phyloP scores from a whole-genome alignment of 2,113 vertebrate species.

The Stercorarius parasiticus region DNA sequence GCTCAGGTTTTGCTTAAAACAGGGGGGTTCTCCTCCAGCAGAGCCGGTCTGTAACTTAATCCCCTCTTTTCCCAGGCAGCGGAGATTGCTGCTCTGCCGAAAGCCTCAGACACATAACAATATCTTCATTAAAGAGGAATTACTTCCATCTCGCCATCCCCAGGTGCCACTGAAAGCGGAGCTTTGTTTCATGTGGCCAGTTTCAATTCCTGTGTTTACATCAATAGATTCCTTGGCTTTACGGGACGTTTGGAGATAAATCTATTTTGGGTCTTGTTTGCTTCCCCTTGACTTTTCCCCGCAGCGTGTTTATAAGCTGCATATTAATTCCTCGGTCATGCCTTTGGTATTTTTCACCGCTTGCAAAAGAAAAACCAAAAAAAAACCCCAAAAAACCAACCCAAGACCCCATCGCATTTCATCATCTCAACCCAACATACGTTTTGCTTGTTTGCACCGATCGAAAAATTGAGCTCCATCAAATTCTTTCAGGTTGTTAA shows the following conservation, averaged over 20 bases:
- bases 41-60: neutral
- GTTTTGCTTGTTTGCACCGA: neutral
- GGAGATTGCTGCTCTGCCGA: neutral
- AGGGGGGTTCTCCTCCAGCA: neutral
- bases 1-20: neutral
- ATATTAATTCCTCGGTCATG: neutral
- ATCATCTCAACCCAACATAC: neutral
- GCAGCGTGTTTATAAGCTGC: constrained; percentile 13
- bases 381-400: neutral
- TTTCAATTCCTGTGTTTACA: neutral
- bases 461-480: neutral
- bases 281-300: neutral
- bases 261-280: constrained; percentile 18
- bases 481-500: neutral
- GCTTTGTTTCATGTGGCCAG: constrained; percentile 27
- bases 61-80: constrained; percentile 20
- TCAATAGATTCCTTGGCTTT: neutral
- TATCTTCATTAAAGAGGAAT: constrained; percentile 26
- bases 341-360: neutral
- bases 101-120: neutral
- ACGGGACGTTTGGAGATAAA: neutral
- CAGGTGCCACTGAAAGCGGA: constrained; percentile 13
- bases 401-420: neutral
- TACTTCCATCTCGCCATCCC: neutral
- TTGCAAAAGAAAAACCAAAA: neutral